phyloP scores from a whole-genome alignment of 2,888 invertebrate species.

The Cephus pulcher region DNA sequence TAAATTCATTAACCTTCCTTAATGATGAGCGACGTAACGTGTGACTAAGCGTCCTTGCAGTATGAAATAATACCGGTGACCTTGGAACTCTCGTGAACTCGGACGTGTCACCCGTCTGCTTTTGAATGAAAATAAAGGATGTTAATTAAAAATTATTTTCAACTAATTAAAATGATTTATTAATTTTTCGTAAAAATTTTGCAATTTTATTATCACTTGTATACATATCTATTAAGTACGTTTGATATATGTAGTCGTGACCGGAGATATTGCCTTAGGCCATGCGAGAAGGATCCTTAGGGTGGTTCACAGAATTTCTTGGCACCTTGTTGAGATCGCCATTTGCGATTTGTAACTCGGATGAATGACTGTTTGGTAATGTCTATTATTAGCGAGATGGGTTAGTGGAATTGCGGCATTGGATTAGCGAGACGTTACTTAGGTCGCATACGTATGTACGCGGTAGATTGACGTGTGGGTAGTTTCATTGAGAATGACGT shows the following conservation, averaged over 20 bases:
- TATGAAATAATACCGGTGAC: constrained; percentile 1
- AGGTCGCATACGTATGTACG: constrained; percentile 15
- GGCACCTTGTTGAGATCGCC: not conserved
- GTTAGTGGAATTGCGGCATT: constrained; percentile 33
- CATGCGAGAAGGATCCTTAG: not conserved
- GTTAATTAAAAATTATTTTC: not conserved
- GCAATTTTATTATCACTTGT: not conserved
- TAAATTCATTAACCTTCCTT: constrained; percentile 11
- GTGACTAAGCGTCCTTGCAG: constrained; percentile 3
- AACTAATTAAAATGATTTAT: not conserved
- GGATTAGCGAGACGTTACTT: constrained; percentile 40
- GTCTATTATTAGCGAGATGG: constrained; percentile 25
- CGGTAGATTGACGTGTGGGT: constrained; percentile 34
- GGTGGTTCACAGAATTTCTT: not conserved
- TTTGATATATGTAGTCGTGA: too few species aligned
- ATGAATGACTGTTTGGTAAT: not conserved
- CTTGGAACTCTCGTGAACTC: not conserved
- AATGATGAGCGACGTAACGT: constrained; percentile 1
- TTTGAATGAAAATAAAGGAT: not conserved
- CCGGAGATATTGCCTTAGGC: not conserved
- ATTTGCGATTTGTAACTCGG: not conserved
- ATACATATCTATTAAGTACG: too few species aligned
- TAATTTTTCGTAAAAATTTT: not conserved
- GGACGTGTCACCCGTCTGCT: not conserved
- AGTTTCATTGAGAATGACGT: constrained; percentile 34